Evolutionary conservation across 2,113 vertebrate genomes (phyloP), one percentile per base, ranked within the genome.

Genomic region (Pithys albifrons): DNA sequence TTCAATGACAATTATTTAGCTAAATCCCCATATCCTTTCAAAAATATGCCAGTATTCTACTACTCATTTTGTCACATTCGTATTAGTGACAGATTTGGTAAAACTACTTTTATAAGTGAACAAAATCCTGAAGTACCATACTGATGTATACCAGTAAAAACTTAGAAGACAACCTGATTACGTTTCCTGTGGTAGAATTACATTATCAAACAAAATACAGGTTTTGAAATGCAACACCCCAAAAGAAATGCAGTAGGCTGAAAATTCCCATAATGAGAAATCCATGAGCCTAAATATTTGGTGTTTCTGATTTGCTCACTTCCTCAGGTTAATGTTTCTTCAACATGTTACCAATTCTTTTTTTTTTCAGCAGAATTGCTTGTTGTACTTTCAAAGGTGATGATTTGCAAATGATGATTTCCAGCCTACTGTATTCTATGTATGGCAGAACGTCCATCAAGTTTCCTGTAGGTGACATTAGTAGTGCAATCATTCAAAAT

Each of bases 321-420:
- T 96, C 84, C 93, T 94, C 61, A 37, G 62, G 78, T 95, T 97
- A 96, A 96, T 95, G 90, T 97, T 95, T 96, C 95, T 96, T 96
- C 95, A 97, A 90, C 88, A 71, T 97, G 91, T 96, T 97, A 91
- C 90, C 73, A 93, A 65, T 84, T 91, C 2, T 49, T 37, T 43
- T 41, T 43, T 61, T 37, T 84, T 77, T 65, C n/a, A 94, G 28
- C 49, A 91, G 96, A 95, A 88, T 59, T 81, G 46, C 72, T 94
- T 92, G 91, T 88, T 91, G 67, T 95, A 77, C 84, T 96, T 88
- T 83, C 61, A 74, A 96, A 95, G 95, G 97, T 92, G 97, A 93
- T 95, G 96, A 97, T 97, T 97, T 97, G 95, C 62, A 96, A 97
- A 97, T 96, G 91, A 97, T 95, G 94, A 84, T 96, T 97, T 97